Conservation (phyloP, 2,113 vertebrate species). For the Pionites leucogaster region DNA sequence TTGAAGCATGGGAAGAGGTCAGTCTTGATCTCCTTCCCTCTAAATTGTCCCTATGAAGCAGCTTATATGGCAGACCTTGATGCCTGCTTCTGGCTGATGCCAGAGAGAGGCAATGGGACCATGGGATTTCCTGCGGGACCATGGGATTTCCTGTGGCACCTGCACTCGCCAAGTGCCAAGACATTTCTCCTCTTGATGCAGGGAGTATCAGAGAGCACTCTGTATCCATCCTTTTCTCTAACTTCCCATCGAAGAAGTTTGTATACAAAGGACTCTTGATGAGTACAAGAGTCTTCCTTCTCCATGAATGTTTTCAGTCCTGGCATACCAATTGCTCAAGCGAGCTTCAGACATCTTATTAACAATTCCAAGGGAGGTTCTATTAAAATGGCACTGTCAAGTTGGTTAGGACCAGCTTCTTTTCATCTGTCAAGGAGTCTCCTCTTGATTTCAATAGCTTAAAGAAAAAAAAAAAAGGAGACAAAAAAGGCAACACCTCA, state of each 20-base stretch:
- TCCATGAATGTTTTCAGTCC: neutral
- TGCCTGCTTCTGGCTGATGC: neutral
- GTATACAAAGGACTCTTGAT: neutral
- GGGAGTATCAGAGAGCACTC: neutral
- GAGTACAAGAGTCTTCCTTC: neutral
- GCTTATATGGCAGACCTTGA: neutral
- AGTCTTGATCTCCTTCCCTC: neutral
- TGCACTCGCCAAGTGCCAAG: rapidly evolving
- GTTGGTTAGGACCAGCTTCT: neutral
- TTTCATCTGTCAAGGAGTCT: neutral
- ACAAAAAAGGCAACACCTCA: neutral
- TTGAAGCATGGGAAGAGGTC: neutral
- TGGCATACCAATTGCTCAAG: neutral
- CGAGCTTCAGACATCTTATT: neutral
- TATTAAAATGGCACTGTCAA: constrained; percentile 30
- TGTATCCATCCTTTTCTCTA: neutral
- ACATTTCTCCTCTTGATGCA: rapidly evolving
- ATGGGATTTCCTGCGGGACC: rapidly evolving
- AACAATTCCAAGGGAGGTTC: neutral
- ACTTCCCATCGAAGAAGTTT: neutral
- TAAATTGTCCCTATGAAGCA: neutral
- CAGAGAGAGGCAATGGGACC: neutral
- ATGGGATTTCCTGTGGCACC: rapidly evolving
- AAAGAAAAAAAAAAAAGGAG: neutral
- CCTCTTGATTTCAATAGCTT: neutral